Evolutionary conservation across 2,113 vertebrate genomes (phyloP).

Genomic region (Platycercus adscitus): DNA sequence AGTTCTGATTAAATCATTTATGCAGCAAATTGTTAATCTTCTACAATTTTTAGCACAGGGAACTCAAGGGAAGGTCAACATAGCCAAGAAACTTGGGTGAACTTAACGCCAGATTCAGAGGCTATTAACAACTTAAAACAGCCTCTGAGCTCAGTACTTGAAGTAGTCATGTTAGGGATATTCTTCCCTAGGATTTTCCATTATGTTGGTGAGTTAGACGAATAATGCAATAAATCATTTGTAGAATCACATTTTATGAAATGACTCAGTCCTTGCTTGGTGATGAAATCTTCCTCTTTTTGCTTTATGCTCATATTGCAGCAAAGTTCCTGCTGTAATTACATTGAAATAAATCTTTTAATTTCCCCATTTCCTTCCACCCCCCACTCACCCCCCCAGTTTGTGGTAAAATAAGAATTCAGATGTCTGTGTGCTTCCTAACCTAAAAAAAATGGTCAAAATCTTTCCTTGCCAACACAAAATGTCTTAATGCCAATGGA

Average conservation of each 20-base stretch:
- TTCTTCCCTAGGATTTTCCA: neutral
- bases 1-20: neutral
- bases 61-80: neutral
- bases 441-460: neutral
- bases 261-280: neutral
- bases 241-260: neutral
- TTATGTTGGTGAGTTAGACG: neutral
- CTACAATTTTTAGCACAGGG: neutral
- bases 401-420: neutral
- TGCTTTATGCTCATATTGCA: neutral
- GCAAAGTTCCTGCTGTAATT: neutral
- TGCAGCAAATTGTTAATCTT: neutral
- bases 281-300: neutral
- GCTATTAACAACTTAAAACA: neutral
- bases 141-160: neutral
- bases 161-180: neutral
- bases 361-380: fast-evolving
- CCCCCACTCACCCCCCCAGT: fast-evolving
- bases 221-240: neutral
- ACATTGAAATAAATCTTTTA: neutral
- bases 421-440: neutral
- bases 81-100: neutral
- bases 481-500: neutral
- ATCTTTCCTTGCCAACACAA: neutral
- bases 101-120: neutral